Conservation (phyloP, 1,140 invertebrate genomes). For the Pantala flavescens region DNA sequence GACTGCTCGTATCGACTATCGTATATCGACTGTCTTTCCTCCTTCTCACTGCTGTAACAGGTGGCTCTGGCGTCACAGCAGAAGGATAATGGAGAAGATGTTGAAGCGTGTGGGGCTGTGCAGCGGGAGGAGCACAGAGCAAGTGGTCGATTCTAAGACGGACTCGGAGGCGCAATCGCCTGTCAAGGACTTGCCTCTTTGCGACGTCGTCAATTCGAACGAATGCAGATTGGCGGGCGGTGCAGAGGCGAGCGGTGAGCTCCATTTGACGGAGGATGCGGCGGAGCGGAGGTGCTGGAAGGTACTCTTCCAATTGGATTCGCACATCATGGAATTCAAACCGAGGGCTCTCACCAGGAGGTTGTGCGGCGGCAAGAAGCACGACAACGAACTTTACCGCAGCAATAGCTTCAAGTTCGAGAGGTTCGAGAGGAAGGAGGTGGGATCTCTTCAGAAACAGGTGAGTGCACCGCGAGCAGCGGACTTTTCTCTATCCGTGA, state of each 20-base stretch:
- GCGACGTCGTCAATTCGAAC: slow-evolving; percentile 20
- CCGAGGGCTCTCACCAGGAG: slow-evolving; percentile 46
- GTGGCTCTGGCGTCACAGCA: slow-evolving; percentile 13
- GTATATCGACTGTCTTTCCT: background rate
- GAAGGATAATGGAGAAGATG: slow-evolving; percentile 21
- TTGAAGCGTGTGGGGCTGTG: slow-evolving; percentile 21
- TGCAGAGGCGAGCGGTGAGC: background rate
- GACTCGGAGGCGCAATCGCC: background rate
- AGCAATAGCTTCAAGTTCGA: slow-evolving; percentile 78
- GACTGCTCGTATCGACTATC: background rate
- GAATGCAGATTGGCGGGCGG: slow-evolving; percentile 11
- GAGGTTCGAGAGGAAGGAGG: slow-evolving; percentile 57
- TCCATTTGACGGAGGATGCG: background rate
- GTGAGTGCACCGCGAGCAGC: slow-evolving; percentile 28
- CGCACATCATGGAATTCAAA: slow-evolving; percentile 23
- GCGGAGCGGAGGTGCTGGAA: background rate
- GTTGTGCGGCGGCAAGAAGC: slow-evolving; percentile 50
- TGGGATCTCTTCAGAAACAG: slow-evolving; percentile 42
- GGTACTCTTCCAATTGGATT: slow-evolving; percentile 20
- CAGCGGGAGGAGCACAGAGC: slow-evolving; percentile 13
- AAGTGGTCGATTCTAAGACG: background rate
- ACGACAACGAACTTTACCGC: slow-evolving; percentile 68
- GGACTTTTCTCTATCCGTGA: no score
- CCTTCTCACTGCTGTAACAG: background rate
- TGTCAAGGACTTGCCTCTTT: slow-evolving; percentile 14